Conservation (phyloP, 2,797 vertebrate species). For the Saxicola maurus region DNA sequence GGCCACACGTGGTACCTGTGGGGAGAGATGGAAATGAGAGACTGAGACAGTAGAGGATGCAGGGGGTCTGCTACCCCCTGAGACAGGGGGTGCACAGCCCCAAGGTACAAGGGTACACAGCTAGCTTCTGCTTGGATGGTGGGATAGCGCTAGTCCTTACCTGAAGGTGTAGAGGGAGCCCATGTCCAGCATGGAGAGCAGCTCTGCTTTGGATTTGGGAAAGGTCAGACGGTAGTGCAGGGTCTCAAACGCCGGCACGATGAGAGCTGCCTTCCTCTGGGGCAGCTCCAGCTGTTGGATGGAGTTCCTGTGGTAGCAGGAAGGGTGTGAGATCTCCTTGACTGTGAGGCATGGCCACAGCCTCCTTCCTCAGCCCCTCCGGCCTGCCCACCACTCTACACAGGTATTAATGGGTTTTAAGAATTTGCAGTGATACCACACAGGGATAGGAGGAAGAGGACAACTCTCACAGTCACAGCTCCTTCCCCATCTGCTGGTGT, state of each 20-base stretch:
- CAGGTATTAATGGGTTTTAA: not conserved
- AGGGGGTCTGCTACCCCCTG: not conserved
- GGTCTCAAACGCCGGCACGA: conserved; percentile 95
- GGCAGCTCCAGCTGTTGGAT: conserved; percentile 86
- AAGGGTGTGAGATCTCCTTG: not conserved
- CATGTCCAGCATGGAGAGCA: conserved; percentile 92
- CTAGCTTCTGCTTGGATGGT: not conserved
- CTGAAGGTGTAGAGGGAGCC: conserved; percentile 94
- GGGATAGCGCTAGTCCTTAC: conserved; percentile 54
- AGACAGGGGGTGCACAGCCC: not conserved
- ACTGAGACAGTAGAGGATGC: accelerated
- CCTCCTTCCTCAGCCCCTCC: not conserved
- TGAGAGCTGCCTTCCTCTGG: conserved; percentile 83
- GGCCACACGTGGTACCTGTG: conserved; percentile 92
- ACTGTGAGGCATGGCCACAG: not conserved
- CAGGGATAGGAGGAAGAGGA: not conserved
- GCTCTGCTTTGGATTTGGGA: conserved; percentile 92
- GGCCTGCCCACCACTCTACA: not conserved
- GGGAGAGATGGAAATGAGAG: not conserved
- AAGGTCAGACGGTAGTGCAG: conserved; percentile 89
- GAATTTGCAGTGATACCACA: not conserved
- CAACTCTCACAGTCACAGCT: not conserved
- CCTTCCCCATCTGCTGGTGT: not conserved
- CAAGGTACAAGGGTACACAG: not conserved
- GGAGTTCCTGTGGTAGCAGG: conserved; percentile 72